phyloP scores from a whole-genome alignment of 2,797 vertebrate genomes.

The Pipistrellus pipistrellus region DNA sequence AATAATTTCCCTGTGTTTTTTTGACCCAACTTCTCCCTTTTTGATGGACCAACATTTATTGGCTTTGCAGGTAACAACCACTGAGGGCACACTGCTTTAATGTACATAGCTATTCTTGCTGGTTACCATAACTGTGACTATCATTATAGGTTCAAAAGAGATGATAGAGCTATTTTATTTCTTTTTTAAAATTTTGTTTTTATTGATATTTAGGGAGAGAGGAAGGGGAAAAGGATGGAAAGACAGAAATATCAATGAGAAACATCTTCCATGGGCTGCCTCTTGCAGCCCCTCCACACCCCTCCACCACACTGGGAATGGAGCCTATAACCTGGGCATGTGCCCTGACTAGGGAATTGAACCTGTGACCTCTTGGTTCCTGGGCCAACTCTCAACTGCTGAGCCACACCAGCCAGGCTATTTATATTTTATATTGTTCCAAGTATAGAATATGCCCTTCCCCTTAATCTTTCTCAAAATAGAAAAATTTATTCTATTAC shows the following conservation, averaged over 20 bases:
- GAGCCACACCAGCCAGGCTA: too few species aligned
- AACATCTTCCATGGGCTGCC: too few species aligned
- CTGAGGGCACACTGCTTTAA: not conserved
- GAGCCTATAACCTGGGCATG: too few species aligned
- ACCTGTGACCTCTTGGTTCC: too few species aligned
- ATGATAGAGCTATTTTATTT: not conserved
- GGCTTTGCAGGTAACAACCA: not conserved
- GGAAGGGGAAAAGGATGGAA: too few species aligned
- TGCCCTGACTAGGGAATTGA: too few species aligned
- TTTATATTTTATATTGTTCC: not conserved
- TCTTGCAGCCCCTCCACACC: too few species aligned
- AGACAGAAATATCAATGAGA: too few species aligned
- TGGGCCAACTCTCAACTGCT: too few species aligned
- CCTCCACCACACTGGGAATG: too few species aligned
- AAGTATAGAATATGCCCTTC: not conserved
- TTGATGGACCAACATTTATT: not conserved
- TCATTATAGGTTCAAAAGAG: not conserved
- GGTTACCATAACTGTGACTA: not conserved
- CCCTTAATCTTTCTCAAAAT: constrained; percentile 19
- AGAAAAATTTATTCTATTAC: not conserved
- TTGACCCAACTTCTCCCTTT: not conserved
- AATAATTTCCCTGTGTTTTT: not conserved
- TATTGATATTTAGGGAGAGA: too few species aligned
- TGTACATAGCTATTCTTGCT: not conserved
- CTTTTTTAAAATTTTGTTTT: too few species aligned